Evolutionary conservation across 1,140 invertebrate species (phyloP).

Genomic region (Bombus balteatus): DNA sequence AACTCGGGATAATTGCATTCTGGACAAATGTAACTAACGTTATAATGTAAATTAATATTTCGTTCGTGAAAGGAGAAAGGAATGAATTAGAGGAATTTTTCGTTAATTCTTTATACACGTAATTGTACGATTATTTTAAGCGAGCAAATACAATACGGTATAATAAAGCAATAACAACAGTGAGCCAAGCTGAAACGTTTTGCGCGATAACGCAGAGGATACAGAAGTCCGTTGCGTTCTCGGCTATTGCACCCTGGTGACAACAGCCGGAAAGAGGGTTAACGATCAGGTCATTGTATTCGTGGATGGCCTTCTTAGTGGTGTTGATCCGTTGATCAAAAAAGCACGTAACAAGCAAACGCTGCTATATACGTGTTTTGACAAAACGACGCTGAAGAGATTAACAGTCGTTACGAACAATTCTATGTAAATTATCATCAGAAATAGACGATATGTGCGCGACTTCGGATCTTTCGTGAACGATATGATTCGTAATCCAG

Average conservation of each 20-base stretch:
- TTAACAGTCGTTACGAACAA: conserved; percentile 32
- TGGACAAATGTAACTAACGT: background rate
- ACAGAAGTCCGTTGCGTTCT: conserved; percentile 10
- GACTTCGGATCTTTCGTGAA: background rate
- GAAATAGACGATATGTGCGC: background rate
- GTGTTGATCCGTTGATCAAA: conserved; percentile 35
- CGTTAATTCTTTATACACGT: background rate
- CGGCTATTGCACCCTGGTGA: conserved; percentile 42
- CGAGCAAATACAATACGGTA: too few relatives aligned
- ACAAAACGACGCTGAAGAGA: conserved; percentile 29
- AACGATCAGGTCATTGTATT: conserved; percentile 54
- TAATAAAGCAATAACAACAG: background rate
- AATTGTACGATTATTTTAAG: background rate
- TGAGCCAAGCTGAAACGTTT: background rate
- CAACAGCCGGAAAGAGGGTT: conserved; percentile 40
- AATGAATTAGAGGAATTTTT: background rate
- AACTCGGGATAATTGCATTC: background rate
- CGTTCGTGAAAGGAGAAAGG: background rate
- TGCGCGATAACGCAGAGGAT: conserved; percentile 4
- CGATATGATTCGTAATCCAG: background rate
- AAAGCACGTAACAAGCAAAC: conserved; percentile 35
- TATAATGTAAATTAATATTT: background rate
- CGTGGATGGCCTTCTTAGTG: background rate
- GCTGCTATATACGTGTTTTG: conserved; percentile 1
- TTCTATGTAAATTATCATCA: conserved; percentile 17